phyloP scores from a whole-genome alignment of 2,113 vertebrate species.

The Philantomba maxwellii region DNA sequence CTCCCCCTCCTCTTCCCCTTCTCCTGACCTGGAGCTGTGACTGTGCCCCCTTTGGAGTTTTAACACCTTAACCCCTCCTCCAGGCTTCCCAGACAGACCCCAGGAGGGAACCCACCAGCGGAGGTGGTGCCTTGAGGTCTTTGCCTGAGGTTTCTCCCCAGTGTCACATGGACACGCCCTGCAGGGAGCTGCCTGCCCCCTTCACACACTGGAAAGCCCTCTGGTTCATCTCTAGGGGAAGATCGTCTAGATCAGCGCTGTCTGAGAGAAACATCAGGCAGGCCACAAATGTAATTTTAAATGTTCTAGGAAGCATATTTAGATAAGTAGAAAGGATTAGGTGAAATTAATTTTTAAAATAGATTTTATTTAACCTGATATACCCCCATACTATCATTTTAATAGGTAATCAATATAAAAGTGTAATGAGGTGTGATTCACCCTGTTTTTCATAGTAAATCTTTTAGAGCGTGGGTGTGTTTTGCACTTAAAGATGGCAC shows the following conservation, averaged over 20 bases:
- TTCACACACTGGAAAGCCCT: neutral
- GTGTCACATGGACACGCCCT: neutral
- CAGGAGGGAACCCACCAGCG: fast-evolving
- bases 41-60: neutral
- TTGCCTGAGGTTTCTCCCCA: neutral
- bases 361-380: constrained; percentile 16
- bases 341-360: neutral
- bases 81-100: neutral
- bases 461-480: neutral
- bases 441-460: neutral
- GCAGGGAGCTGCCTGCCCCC: neutral
- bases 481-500: neutral
- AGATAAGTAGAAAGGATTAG: neutral
- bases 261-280: neutral
- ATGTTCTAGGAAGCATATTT: neutral
- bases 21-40: neutral
- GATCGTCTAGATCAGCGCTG: neutral
- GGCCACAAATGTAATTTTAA: neutral
- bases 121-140: neutral
- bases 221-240: neutral
- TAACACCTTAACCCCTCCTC: neutral
- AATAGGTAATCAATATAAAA: neutral
- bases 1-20: neutral
- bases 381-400: neutral
- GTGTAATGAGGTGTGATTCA: neutral